phyloP scores from a whole-genome alignment of 2,888 invertebrate species.

The Hemithea aestivaria region DNA sequence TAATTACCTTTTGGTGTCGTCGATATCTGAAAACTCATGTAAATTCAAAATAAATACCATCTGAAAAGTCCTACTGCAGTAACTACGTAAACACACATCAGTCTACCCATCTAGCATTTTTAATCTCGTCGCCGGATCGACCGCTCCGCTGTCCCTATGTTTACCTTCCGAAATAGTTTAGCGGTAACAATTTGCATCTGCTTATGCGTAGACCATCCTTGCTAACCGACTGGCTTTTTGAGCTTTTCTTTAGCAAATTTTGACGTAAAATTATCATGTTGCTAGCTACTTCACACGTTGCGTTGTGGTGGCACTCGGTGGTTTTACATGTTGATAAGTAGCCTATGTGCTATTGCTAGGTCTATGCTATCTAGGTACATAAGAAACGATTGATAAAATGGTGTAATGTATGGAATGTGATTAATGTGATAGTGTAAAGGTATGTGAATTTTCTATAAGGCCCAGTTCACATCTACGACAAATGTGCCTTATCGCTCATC shows the following conservation, averaged over 20 bases:
- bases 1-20: too few relatives aligned
- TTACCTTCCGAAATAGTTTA: conserved; percentile 79
- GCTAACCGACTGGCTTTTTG: conserved; percentile 64
- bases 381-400: too few relatives aligned
- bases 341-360: too few relatives aligned
- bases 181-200: conserved; percentile 78
- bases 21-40: too few relatives aligned
- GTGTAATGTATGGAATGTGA: too few relatives aligned
- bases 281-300: background rate
- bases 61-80: conserved; percentile 13
- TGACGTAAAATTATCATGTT: conserved; percentile 22
- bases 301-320: too few relatives aligned
- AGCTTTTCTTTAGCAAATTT: conserved; percentile 36
- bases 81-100: conserved; percentile 54
- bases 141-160: conserved; percentile 70
- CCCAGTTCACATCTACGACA: too few relatives aligned
- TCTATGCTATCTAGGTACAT: too few relatives aligned
- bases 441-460: too few relatives aligned
- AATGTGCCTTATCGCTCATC: too few relatives aligned
- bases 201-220: conserved; percentile 73
- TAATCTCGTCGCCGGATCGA: conserved; percentile 73
- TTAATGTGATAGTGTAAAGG: too few relatives aligned
- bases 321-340: too few relatives aligned
- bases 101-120: conserved; percentile 74
- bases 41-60: conserved; percentile 1